Conservation (phyloP, 2,113 vertebrate species). For the Clupea harengus region DNA sequence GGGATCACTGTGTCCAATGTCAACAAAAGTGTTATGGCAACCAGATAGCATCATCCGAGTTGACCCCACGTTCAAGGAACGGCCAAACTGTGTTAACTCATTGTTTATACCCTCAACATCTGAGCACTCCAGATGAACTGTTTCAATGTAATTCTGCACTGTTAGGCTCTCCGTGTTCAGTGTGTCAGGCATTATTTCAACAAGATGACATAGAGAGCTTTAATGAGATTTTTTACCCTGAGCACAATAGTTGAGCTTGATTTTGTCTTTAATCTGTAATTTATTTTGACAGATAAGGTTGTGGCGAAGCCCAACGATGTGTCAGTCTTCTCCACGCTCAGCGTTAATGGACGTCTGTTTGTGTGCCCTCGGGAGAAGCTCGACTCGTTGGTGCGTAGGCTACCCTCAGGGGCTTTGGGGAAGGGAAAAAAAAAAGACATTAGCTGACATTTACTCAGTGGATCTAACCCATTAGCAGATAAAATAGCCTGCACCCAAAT, state of each 20-base stretch:
- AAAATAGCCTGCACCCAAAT: neutral
- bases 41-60: neutral
- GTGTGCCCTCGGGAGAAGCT: conserved; percentile 89
- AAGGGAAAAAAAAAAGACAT: neutral
- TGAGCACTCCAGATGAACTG: neutral
- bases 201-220: neutral
- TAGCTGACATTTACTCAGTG: neutral
- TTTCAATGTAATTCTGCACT: neutral
- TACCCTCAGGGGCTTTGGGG: neutral
- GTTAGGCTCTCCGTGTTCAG: neutral
- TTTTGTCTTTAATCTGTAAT: conserved; percentile 1
- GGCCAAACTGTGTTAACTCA: conserved; percentile 16
- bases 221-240: neutral
- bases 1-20: neutral
- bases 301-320: conserved; percentile 90
- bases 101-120: conserved; percentile 26
- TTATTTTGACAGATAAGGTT: conserved; percentile 80
- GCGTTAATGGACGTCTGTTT: conserved; percentile 90
- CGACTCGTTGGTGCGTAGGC: conserved; percentile 87
- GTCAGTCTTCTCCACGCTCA: conserved; percentile 94
- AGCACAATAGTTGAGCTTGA: neutral
- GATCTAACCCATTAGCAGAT: neutral
- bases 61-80: conserved; percentile 8
- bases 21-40: conserved; percentile 35
- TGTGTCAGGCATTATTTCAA: neutral